A percentile compares a stretch with the other conserved stretches of the same genome.
phyloP scores from a whole-genome alignment of 2,113 vertebrate species.

The Scopus umbretta region DNA sequence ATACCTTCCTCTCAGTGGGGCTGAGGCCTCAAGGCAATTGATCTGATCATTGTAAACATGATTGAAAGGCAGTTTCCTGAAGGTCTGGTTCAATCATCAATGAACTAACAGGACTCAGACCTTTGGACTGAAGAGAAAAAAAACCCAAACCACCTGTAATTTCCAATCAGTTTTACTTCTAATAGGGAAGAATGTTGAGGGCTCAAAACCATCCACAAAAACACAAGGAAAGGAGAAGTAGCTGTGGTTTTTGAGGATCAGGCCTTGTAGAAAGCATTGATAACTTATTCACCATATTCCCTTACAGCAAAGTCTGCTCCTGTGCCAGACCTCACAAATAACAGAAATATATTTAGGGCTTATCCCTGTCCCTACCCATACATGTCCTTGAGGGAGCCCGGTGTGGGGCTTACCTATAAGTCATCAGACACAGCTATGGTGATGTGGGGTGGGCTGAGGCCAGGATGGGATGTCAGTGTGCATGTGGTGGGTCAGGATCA shows the following conservation, averaged over 20 bases:
- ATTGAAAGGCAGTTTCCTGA: background rate
- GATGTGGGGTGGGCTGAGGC: background rate
- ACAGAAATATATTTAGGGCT: background rate
- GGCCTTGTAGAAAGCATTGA: background rate
- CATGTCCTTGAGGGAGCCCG: background rate
- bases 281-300: background rate
- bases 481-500: background rate
- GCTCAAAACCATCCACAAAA: background rate
- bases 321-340: background rate
- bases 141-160: background rate
- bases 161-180: background rate
- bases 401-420: background rate
- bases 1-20: background rate
- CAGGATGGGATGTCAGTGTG: background rate
- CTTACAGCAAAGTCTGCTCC: background rate
- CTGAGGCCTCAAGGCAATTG: background rate
- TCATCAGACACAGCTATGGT: background rate
- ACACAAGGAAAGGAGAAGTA: background rate
- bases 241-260: background rate
- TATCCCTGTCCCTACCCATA: background rate
- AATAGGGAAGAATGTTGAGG: background rate
- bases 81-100: fast-evolving
- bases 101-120: background rate
- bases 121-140: background rate
- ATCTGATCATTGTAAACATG: background rate